Percentiles rank a stretch among this genome's conserved stretches.
Evolutionary conservation across 2,888 invertebrate species (phyloP).

Genomic region (Prosapia bicincta): DNA sequence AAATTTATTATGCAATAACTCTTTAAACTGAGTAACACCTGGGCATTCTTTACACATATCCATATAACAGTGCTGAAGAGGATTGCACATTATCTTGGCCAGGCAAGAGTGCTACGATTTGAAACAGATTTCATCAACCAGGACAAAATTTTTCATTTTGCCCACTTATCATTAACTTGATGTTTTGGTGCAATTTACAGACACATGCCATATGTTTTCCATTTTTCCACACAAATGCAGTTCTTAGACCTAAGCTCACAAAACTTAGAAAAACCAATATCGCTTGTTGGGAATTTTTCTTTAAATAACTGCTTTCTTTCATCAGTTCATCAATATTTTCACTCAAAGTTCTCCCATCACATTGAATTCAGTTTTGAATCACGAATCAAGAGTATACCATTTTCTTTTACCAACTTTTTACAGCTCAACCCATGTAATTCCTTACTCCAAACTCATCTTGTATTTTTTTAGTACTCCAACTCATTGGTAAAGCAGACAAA

Average conservation of each 20-base stretch:
- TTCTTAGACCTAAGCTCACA: background rate
- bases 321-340: background rate
- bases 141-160: background rate
- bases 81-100: slow-evolving; percentile 18
- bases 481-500: background rate
- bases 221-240: background rate
- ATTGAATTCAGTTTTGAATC: background rate
- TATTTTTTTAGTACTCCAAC: background rate
- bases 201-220: background rate
- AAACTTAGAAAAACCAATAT: background rate
- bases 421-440: background rate
- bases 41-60: slow-evolving; percentile 13
- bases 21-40: slow-evolving; percentile 1
- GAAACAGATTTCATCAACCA: background rate
- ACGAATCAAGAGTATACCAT: background rate
- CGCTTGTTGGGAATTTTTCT: background rate
- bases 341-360: background rate
- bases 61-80: slow-evolving; percentile 18
- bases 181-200: slow-evolving; percentile 6
- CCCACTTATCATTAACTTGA: slow-evolving; percentile 7
- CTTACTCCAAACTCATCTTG: background rate
- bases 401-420: background rate
- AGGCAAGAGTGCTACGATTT: background rate
- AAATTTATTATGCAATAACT: slow-evolving; percentile 5
- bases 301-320: background rate